Conservation (phyloP, 2,888 invertebrate genomes). For the Saturnia pavonia region DNA sequence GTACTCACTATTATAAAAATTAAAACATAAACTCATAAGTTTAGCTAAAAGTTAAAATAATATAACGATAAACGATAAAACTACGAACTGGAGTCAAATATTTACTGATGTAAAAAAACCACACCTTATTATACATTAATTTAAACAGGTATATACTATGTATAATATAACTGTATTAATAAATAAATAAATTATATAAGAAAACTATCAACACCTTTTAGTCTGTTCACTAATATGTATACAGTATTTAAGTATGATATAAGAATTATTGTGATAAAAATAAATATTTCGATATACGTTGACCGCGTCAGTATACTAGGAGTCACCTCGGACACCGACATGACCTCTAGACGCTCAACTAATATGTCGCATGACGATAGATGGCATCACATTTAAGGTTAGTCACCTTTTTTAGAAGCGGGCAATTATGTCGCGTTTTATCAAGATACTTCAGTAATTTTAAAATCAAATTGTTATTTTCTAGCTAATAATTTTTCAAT, state of each 20-base stretch:
- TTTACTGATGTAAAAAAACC: too few relatives aligned
- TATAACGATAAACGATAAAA: too few relatives aligned
- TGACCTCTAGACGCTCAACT: constrained; percentile 8
- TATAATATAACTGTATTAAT: too few relatives aligned
- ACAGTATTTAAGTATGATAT: neutral
- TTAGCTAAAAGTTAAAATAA: too few relatives aligned
- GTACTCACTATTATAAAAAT: too few relatives aligned
- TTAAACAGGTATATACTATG: too few relatives aligned
- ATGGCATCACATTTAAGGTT: constrained; percentile 3
- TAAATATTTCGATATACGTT: constrained; percentile 3
- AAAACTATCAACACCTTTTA: neutral
- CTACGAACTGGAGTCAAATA: too few relatives aligned
- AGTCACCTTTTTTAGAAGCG: neutral
- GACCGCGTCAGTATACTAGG: constrained; percentile 6
- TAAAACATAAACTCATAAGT: too few relatives aligned
- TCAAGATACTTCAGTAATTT: neutral
- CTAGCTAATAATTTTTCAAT: neutral
- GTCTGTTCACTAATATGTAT: neutral
- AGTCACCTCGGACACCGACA: neutral
- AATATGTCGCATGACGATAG: constrained; percentile 1
- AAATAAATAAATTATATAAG: neutral
- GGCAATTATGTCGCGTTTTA: neutral
- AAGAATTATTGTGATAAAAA: neutral
- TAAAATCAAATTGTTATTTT: neutral
- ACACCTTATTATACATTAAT: too few relatives aligned